Base-by-base conservation (phyloP, 2,888 invertebrate species). In the Saturnia japonica region DNA sequence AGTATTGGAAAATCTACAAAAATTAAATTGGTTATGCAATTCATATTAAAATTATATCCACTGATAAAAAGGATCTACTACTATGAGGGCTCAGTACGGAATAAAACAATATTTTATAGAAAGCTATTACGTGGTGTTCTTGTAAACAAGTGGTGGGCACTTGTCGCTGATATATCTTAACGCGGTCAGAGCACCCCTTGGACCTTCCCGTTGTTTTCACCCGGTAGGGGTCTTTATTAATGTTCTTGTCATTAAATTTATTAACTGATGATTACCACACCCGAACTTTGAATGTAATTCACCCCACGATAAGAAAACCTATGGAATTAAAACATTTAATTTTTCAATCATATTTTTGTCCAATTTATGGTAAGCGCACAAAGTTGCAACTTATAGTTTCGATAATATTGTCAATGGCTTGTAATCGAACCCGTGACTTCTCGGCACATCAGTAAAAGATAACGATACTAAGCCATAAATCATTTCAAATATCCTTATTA, bases 141-240 rank as follows among this genome's bases (percentile, higher is more conserved):
- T 93, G 91, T 90, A 89, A 92, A 91, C 90, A 91, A 88, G 88
- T 88, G 86, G 87, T 81, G 84, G 84, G 80, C 88, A 87, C 87
- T 89, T 86, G 88, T 86, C 87, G 86, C 88, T 85, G 90, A 92
- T 93, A 91, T 93, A 93, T 93, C 92, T 91, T 86, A 81, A 83
- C 82, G 88, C 86, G 91, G 91, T 89, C 90, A 89, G 84, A 78
- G 76, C 82, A 77, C 76, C 72, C 78, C 73, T 75, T 77, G 77
- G 78, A 76, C 74, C 72, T 72, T 72, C 64, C 73, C 74, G 74
- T 73, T 71, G 75, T 74, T 71, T 60, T 42, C 70, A 72, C 73
- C 51, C 70, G 68, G 60, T 34, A 51, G 28, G 72, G 64, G 14
- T 45, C 68, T 47, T 54, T 68, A 51, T 64, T 64, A 64, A 64